Evolutionary conservation across 2,888 invertebrate genomes (phyloP).

Genomic region (Loripinus fragilis): DNA sequence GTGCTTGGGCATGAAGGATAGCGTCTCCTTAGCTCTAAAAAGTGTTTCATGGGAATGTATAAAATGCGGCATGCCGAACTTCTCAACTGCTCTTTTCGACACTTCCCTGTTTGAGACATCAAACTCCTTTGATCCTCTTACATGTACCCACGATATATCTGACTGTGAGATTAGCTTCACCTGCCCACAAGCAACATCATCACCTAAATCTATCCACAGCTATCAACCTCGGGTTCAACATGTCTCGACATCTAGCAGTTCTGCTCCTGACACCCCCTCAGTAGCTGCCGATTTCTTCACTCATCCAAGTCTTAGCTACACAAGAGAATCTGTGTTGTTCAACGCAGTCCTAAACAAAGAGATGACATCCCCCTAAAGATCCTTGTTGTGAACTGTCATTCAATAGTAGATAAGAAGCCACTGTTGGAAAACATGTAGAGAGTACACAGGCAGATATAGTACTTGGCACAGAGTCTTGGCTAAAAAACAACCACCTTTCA

Average conservation of each 20-base stretch:
- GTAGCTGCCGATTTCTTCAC: too few species aligned
- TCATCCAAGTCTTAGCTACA: too few species aligned
- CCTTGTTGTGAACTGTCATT: too few species aligned
- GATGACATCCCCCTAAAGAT: too few species aligned
- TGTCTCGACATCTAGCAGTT: background rate
- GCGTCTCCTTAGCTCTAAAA: background rate
- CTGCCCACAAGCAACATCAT: background rate
- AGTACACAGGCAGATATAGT: background rate
- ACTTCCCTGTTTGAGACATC: background rate
- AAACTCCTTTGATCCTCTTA: background rate
- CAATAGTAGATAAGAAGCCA: too few species aligned
- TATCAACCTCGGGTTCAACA: too few species aligned
- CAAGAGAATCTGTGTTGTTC: too few species aligned
- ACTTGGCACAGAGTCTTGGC: constrained; percentile 6
- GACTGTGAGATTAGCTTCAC: background rate
- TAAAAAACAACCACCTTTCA: background rate
- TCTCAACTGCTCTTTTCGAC: constrained; percentile 11
- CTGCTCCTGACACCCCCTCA: background rate
- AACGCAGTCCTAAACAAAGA: too few species aligned
- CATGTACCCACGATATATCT: background rate
- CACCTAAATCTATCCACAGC: background rate
- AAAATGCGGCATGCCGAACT: constrained; percentile 5
- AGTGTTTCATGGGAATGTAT: constrained; percentile 5
- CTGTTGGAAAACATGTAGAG: too few species aligned
- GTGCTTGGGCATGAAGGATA: constrained; percentile 6